phyloP scores from a whole-genome alignment of 2,888 invertebrate species.

The Leucozona laternaria region DNA sequence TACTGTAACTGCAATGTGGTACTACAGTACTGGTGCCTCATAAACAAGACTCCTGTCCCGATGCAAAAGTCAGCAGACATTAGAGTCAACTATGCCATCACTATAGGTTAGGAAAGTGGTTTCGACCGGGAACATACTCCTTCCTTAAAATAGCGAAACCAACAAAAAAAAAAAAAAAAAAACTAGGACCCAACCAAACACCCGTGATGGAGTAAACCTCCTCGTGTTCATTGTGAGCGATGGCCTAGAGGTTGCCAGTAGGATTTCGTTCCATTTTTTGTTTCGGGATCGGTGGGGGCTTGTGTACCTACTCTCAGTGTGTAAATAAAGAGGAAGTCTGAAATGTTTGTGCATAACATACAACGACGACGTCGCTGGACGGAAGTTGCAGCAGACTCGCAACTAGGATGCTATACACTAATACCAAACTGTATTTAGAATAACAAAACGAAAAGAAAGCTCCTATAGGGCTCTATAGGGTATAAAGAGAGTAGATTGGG shows the following conservation, averaged over 20 bases:
- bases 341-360: conserved; percentile 51
- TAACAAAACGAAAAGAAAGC: conserved; percentile 30
- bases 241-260: conserved; percentile 40
- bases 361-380: conserved; percentile 37
- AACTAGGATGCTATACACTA: conserved; percentile 30
- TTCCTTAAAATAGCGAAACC: conserved; percentile 13
- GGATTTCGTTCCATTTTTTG: conserved; percentile 66
- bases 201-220: conserved; percentile 59
- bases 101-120: conserved; percentile 65
- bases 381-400: conserved; percentile 35
- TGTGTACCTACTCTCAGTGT: conserved; percentile 14
- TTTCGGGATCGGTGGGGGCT: conserved; percentile 21
- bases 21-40: conserved; percentile 54
- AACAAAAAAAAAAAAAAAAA: conserved; percentile 25
- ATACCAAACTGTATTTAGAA: conserved; percentile 45
- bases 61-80: conserved; percentile 73
- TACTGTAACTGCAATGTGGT: conserved; percentile 23
- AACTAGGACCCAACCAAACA: conserved; percentile 28
- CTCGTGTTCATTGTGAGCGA: conserved; percentile 41
- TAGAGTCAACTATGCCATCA: conserved; percentile 74
- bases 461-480: conserved; percentile 6
- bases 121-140: conserved; percentile 53
- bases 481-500: conserved; percentile 17
- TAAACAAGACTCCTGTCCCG: conserved; percentile 69
- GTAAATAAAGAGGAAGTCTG: conserved; percentile 42